A percentile compares a stretch with the other conserved stretches of the same genome.
Evolutionary conservation across 2,797 vertebrate species (phyloP).

Genomic region (Prionace glauca): DNA sequence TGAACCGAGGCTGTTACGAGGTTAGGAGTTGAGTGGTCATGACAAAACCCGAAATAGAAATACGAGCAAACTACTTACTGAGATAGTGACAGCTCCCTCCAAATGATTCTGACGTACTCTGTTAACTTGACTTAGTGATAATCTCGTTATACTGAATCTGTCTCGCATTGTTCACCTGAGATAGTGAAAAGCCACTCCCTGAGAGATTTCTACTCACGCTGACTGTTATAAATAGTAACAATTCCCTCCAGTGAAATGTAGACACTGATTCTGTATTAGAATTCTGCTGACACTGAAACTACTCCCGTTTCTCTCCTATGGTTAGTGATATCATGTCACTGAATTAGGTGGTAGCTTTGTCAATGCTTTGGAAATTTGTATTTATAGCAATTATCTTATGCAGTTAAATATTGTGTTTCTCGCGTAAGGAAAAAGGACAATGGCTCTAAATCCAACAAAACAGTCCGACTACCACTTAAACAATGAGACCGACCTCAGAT

Average conservation of each 20-base stretch:
- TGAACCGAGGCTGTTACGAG: neutral
- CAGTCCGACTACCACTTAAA: too few relatives aligned
- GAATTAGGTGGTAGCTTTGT: neutral
- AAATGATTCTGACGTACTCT: too few relatives aligned
- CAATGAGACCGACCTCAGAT: neutral
- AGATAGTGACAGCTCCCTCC: neutral
- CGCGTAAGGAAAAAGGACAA: neutral
- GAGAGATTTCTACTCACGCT: neutral
- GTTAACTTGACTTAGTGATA: neutral
- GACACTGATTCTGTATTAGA: neutral
- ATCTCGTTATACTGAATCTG: neutral
- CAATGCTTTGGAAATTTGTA: neutral
- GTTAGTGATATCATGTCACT: neutral
- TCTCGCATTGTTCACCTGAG: neutral
- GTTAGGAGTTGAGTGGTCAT: neutral
- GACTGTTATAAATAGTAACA: neutral
- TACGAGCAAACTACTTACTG: neutral
- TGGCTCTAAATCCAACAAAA: neutral
- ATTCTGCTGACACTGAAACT: neutral
- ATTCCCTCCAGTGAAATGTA: neutral
- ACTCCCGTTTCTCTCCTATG: neutral
- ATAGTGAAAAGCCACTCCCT: neutral
- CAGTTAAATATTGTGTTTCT: neutral
- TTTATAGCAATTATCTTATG: neutral
- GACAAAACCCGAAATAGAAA: neutral